Percentiles rank a stretch among this genome's conserved stretches.
Conservation (phyloP, 2,113 vertebrate species). For the Ailuropoda melanoleuca region DNA sequence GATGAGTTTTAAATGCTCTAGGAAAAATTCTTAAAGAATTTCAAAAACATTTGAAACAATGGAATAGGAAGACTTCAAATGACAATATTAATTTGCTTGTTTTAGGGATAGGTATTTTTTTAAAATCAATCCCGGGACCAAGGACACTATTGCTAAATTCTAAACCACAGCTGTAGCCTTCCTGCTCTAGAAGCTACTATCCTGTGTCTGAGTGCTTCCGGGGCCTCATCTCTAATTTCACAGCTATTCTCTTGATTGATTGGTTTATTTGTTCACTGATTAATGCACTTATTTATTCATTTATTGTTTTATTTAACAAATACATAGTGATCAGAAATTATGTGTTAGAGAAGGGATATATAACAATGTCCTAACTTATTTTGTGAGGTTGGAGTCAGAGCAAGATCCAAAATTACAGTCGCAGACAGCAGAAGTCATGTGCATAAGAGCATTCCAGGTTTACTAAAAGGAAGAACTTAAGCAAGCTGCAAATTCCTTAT, state of each 20-base stretch:
- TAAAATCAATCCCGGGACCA: neutral
- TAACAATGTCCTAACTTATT: neutral
- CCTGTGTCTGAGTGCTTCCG: neutral
- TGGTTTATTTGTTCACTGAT: neutral
- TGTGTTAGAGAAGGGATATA: neutral
- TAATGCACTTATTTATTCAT: neutral
- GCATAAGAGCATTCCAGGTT: neutral
- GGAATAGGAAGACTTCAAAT: neutral
- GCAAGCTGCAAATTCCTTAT: constrained; percentile 42
- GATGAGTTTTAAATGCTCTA: neutral
- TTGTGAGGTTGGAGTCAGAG: neutral
- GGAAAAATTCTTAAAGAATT: neutral
- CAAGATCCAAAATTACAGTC: neutral
- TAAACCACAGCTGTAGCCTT: neutral
- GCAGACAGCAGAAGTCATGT: neutral
- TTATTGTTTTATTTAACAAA: constrained; percentile 34
- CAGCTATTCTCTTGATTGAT: neutral
- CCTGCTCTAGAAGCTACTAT: neutral
- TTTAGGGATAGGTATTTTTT: neutral
- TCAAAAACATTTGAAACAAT: neutral
- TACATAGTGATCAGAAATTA: neutral
- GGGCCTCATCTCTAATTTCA: neutral
- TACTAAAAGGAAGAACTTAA: constrained; percentile 30
- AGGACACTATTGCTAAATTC: neutral
- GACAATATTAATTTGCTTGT: neutral